Evolutionary conservation across 2,888 invertebrate genomes (phyloP).

Genomic region (Cerceris rybyensis): DNA sequence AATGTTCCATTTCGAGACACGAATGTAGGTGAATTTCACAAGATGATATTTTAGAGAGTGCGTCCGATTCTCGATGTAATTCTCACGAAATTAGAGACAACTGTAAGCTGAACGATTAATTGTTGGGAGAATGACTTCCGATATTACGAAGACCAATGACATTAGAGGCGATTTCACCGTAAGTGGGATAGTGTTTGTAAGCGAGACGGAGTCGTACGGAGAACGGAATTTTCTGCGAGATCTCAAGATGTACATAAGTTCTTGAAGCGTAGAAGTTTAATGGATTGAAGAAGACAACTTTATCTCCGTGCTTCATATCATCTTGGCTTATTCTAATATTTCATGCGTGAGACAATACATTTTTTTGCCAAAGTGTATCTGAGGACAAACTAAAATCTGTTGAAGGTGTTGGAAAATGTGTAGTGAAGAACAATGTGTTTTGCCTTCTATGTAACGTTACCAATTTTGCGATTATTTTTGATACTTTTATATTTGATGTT

Average conservation of each 20-base stretch:
- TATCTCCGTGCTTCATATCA: slow-evolving; percentile 19
- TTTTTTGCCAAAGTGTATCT: neutral
- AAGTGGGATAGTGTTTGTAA: slow-evolving; percentile 75
- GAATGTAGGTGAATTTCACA: neutral
- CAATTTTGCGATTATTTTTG: no score
- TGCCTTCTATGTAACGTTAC: no score
- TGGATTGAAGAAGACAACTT: slow-evolving; percentile 3
- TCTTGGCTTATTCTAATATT: slow-evolving; percentile 23
- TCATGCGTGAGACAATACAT: slow-evolving; percentile 3
- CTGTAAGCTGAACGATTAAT: slow-evolving; percentile 49
- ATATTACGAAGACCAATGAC: slow-evolving; percentile 47
- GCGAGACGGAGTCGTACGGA: slow-evolving; percentile 73
- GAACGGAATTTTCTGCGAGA: slow-evolving; percentile 70
- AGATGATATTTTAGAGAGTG: neutral
- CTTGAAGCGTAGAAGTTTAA: slow-evolving; percentile 12
- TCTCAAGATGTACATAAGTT: neutral
- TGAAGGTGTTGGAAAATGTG: no score
- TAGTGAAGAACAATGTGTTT: no score
- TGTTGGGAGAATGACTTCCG: slow-evolving; percentile 35
- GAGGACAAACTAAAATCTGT: no score
- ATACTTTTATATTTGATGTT: no score
- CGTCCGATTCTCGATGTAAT: slow-evolving; percentile 9
- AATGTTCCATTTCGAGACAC: neutral
- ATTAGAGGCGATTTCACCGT: slow-evolving; percentile 74
- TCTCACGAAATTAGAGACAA: slow-evolving; percentile 21